These are phyloP conservation scores for Phymorhynchus buccinoides DNA, from an alignment of 1,140 invertebrate species.

Conservation along the genomic window DNA sequence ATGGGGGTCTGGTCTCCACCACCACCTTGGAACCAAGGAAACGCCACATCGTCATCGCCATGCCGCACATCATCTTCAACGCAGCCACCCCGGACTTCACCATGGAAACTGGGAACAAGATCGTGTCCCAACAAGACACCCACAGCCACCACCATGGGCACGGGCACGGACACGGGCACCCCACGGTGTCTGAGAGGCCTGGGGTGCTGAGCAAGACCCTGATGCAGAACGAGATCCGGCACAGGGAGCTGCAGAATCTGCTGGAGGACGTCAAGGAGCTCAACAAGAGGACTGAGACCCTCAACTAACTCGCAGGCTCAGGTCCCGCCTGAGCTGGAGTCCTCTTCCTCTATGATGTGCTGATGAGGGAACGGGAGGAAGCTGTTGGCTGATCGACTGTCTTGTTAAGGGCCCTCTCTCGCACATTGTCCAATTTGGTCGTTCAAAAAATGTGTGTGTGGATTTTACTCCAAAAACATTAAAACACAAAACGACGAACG, in stretches of 20 bases:
- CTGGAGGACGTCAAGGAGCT: constrained; percentile 67
- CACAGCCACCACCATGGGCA: background rate
- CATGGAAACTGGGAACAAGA: background rate
- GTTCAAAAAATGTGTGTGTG: no score
- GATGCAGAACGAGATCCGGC: constrained; percentile 63
- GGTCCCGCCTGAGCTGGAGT: background rate
- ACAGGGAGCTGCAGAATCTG: constrained; percentile 61
- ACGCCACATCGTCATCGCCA: constrained; percentile 59
- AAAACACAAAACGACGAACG: no score
- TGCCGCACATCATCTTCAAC: constrained; percentile 65
- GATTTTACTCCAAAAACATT: no score
- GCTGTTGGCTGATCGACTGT: background rate
- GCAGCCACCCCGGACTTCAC: constrained; percentile 51
- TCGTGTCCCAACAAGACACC: background rate
- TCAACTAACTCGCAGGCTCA: constrained; percentile 39
- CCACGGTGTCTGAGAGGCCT: background rate
- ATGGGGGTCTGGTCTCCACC: background rate
- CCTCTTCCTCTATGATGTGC: background rate
- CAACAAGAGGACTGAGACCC: constrained; percentile 58
- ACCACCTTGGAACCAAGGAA: constrained; percentile 11
- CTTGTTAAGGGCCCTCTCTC: background rate
- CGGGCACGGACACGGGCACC: background rate
- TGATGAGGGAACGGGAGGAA: background rate
- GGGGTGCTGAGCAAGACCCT: constrained; percentile 52
- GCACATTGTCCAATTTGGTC: background rate